Evolutionary conservation across 2,113 vertebrate species (phyloP).

Genomic region (Tenebrosternarchus preto): DNA sequence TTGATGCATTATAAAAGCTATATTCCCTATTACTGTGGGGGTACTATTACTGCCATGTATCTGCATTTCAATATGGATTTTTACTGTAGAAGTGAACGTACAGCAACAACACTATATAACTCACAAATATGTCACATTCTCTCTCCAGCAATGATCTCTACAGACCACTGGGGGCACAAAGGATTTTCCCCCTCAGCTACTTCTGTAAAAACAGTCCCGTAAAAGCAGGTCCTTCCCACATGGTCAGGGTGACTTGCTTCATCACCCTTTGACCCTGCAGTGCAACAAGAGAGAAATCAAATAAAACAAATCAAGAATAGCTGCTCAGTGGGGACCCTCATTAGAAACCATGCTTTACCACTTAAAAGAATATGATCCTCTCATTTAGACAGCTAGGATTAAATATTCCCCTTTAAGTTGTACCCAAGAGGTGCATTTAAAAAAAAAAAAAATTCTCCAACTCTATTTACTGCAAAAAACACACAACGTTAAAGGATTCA

Average conservation of each 20-base stretch:
- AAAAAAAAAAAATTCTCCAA: slow-evolving; percentile 57
- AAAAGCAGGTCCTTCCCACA: slow-evolving; percentile 22
- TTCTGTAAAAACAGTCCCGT: slow-evolving; percentile 8
- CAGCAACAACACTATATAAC: neutral
- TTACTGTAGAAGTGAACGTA: no score
- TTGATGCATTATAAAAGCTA: no score
- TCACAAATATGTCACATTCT: neutral
- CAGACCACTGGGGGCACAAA: neutral
- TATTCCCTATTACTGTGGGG: no score
- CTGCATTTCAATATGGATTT: no score
- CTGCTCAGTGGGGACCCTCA: slow-evolving; percentile 66
- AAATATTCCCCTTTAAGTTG: slow-evolving; percentile 70
- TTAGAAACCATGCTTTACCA: slow-evolving; percentile 67
- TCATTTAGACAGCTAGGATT: slow-evolving; percentile 64
- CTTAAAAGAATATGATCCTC: slow-evolving; percentile 62
- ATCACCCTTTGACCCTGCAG: slow-evolving; percentile 71
- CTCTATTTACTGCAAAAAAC: slow-evolving; percentile 63
- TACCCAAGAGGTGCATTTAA: slow-evolving; percentile 68
- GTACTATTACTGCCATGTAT: no score
- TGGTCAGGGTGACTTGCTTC: slow-evolving; percentile 34
- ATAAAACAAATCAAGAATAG: slow-evolving; percentile 81
- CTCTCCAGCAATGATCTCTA: neutral
- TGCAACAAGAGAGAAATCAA: slow-evolving; percentile 76
- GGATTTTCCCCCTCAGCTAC: neutral
- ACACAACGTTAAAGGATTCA: slow-evolving; percentile 63